Evolutionary conservation across 92 coral and sea anemone genomes (phyloP).

Genomic region (Anthopleura xanthogrammica): DNA sequence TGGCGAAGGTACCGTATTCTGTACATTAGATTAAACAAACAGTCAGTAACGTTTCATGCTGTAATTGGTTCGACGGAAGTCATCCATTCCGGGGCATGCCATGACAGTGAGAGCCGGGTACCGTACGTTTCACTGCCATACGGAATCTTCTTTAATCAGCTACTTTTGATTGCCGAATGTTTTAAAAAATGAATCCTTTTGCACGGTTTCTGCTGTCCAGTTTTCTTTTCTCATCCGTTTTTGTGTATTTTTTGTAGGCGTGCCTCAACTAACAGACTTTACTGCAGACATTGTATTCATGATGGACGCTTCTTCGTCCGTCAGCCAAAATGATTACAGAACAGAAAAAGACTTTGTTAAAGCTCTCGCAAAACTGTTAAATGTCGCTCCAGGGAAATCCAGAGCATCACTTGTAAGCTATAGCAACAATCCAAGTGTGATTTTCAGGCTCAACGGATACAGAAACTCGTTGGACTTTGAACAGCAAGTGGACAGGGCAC

Average conservation of each 20-base stretch:
- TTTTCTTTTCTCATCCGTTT: neutral
- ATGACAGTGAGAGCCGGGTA: too few relatives aligned
- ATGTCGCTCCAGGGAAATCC: constrained; percentile 57
- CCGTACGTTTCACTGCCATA: too few relatives aligned
- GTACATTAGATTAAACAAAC: too few relatives aligned
- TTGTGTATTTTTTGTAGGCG: neutral
- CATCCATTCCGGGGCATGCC: too few relatives aligned
- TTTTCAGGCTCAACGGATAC: constrained; percentile 54
- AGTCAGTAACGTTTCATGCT: too few relatives aligned
- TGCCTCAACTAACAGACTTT: constrained; percentile 21
- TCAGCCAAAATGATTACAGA: constrained; percentile 47
- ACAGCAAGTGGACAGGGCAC: constrained; percentile 52
- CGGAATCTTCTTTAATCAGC: too few relatives aligned
- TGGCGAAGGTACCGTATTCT: too few relatives aligned
- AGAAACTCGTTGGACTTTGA: constrained; percentile 40
- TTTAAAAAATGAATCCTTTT: too few relatives aligned
- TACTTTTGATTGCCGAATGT: too few relatives aligned
- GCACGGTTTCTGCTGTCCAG: neutral
- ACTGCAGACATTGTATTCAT: constrained; percentile 65
- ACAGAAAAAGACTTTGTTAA: constrained; percentile 74
- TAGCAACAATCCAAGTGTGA: constrained; percentile 49
- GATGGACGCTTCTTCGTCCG: constrained; percentile 81
- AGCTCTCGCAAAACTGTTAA: constrained; percentile 53
- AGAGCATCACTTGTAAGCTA: constrained; percentile 71
- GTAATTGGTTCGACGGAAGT: too few relatives aligned